A percentile compares a stretch with the other conserved stretches of the same genome.
phyloP scores from a whole-genome alignment of 1,140 invertebrate species.

The Metaphire vulgaris region DNA sequence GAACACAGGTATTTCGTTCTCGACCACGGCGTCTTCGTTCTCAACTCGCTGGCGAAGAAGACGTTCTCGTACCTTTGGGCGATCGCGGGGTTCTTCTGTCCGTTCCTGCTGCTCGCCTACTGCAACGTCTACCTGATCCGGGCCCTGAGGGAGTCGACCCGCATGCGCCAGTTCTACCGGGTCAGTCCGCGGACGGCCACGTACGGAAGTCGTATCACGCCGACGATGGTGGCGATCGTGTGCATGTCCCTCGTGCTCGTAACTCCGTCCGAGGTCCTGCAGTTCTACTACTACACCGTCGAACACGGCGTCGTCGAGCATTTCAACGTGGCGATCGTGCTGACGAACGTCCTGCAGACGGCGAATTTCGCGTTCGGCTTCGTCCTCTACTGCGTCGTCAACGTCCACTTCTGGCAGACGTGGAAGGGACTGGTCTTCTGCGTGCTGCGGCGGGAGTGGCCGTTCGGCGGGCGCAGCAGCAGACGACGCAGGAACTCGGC shows the following conservation, averaged over 20 bases:
- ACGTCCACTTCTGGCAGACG: constrained; percentile 13
- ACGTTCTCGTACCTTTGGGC: constrained; percentile 18
- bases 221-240: constrained; percentile 24
- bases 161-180: constrained; percentile 18
- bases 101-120: constrained; percentile 24
- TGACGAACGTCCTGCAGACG: constrained; percentile 24
- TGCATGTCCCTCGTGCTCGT: constrained; percentile 25
- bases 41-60: constrained; percentile 9
- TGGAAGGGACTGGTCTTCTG: constrained; percentile 4
- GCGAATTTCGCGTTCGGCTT: constrained; percentile 20
- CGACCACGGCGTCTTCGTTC: constrained; percentile 9
- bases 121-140: constrained; percentile 27
- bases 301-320: not conserved
- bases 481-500: not conserved
- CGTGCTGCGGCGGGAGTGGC: not conserved
- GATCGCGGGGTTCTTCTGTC: constrained; percentile 23
- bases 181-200: not conserved
- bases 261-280: constrained; percentile 26
- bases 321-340: constrained; percentile 6
- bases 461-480: not conserved
- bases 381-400: constrained; percentile 27
- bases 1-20: not conserved
- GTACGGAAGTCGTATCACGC: constrained; percentile 16
- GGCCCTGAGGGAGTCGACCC: constrained; percentile 19
- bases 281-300: constrained; percentile 15